Percentiles rank a stretch among this genome's conserved stretches.
Conservation (phyloP, 2,113 vertebrate genomes). For the Turdus rufiventris region DNA sequence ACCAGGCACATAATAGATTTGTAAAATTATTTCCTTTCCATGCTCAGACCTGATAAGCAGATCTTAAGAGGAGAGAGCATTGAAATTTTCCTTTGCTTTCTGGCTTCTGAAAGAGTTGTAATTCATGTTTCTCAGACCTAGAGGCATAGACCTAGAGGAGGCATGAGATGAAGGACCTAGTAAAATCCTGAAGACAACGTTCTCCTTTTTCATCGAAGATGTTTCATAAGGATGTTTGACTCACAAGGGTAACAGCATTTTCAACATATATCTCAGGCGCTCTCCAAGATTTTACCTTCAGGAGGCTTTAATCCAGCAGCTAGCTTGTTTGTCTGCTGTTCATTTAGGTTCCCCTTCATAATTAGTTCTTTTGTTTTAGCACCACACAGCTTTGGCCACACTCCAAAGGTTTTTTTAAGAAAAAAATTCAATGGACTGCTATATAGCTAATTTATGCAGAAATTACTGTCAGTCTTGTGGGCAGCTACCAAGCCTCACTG, state of each 20-base stretch:
- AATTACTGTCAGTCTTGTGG: conserved; percentile 4
- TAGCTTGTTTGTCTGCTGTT: not conserved
- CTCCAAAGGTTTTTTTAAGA: not conserved
- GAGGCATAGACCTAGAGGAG: not conserved
- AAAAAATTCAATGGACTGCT: not conserved
- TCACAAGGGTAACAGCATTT: not conserved
- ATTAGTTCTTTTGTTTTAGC: not conserved
- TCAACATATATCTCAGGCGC: not conserved
- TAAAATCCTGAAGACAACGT: not conserved
- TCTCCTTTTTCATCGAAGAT: not conserved
- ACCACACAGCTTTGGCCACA: not conserved
- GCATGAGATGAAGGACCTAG: not conserved
- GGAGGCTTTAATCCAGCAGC: not conserved
- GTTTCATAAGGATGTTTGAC: not conserved
- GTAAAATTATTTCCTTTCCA: not conserved
- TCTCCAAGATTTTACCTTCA: not conserved
- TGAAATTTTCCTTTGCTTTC: not conserved
- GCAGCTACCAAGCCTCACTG: not conserved
- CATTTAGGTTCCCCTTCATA: not conserved
- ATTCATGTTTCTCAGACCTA: not conserved
- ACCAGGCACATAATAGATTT: not conserved
- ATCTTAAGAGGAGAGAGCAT: not conserved
- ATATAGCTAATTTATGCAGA: not conserved
- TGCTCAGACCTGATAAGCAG: not conserved
- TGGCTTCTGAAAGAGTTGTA: not conserved